Evolutionary conservation across 2,888 invertebrate genomes (phyloP), one percentile per base, ranked within the genome.

Genomic region (Adineta ricciae): DNA sequence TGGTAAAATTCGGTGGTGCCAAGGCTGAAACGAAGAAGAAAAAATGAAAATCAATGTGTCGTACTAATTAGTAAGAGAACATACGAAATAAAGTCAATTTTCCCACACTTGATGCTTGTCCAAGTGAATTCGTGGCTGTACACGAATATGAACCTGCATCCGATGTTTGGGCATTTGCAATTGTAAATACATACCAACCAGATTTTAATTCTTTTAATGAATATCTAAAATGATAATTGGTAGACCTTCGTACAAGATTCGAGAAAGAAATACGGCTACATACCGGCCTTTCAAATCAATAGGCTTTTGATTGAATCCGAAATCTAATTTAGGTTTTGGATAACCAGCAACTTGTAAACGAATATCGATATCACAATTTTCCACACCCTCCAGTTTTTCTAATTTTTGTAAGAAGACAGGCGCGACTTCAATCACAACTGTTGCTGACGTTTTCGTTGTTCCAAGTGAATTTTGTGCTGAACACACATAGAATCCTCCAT

Each of bases 101-200:
- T 5, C 52, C 83, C 21, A 84, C 52, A 36, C 52, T 84, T 36
- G 84, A 84, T 82, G 84, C 73, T 72, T 85, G 73, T 27, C 85
- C 85, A 82, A 83, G 83, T 56, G 85, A 73, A 82, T 85, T 85
- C 4, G 38, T 84, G 27, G 85, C 85, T 8, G 82, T 64, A 56
- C 83, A 83, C 41, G 85, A 83, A 83, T 83, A 85, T 46, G 83
- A 83, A 21, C 85, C 85, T 49, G 83, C 88, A 87, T 90, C 90
- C 87, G 46, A 88, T 95, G 91, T 95, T 95, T 89, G 94, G 94
- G 85, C 95, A 93, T 41, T 96, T 93, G 89, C 94, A 94, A 87
- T 95, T 93, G 89, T 95, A 94, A 89, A 95, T 88, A 86, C 88
- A 95, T 94, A 95, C 41, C 78, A 78, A 41, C 78, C 78, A 38